phyloP scores from a whole-genome alignment of 2,113 vertebrate species.

The Microcebus tavaratra region DNA sequence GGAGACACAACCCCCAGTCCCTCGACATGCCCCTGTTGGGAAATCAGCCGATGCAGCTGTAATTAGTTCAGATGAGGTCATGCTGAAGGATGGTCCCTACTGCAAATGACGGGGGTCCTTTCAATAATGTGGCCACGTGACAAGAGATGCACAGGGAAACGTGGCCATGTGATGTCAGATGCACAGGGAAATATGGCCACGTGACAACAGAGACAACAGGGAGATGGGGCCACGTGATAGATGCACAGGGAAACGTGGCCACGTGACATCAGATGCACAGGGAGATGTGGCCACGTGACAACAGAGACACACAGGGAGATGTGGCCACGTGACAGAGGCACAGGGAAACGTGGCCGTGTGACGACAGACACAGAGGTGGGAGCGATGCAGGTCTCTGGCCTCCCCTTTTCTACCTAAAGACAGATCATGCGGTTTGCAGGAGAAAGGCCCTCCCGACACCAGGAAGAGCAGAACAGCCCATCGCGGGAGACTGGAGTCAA shows the following conservation, averaged over 20 bases:
- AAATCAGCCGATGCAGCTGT: not conserved
- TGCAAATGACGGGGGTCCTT: no score
- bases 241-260: no score
- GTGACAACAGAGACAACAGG: no score
- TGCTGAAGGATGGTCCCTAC: not conserved
- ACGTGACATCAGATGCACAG: no score
- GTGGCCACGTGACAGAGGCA: no score
- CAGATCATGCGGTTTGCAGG: not conserved
- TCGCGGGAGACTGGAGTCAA: not conserved
- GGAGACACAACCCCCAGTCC: not conserved
- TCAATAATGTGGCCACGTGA: no score
- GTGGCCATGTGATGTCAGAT: no score
- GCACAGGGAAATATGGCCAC: no score
- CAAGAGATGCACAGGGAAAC: not conserved
- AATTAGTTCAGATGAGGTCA: not conserved
- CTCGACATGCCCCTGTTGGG: not conserved
- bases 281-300: no score
- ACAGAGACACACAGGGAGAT: not conserved
- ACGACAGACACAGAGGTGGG: no score
- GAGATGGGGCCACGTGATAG: no score
- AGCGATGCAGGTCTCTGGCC: not conserved
- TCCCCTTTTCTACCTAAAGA: not conserved
- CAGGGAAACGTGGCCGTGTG: no score
- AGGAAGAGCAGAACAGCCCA: not conserved
- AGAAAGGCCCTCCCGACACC: not conserved